Evolutionary conservation across 2,888 invertebrate species (phyloP), one percentile per base, ranked within the genome.

Genomic region (Mesorhabditis spiculigera): DNA sequence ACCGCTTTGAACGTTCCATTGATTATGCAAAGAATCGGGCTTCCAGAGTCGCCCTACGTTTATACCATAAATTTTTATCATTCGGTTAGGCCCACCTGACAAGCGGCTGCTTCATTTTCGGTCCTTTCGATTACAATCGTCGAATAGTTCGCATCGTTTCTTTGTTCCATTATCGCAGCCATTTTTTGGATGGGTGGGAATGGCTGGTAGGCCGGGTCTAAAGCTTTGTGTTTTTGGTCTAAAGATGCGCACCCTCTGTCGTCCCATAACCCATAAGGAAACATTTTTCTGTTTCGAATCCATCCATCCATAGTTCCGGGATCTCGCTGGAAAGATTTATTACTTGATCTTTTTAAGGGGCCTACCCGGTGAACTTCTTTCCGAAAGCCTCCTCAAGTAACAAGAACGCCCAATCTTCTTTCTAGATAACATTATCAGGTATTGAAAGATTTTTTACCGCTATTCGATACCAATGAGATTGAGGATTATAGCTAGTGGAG

Each of bases 361-460:
- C 8, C n/a, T 50, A 13, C n/a, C 58, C 58, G 28, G 28, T 28
- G 28, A 28, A 28, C 28, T 28, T 28, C 28, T 28, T 28, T 28
- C 28, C 28, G 28, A 28, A 28, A 28, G 28, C 28, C 28, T 28
- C n/a, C n/a, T 50, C 58, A 10, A 50, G n/a, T 50, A 13, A n/a
- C 58, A 50, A 50, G n/a, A 50, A n/a, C n/a, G 58, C 58, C 58
- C 58, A 50, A 50, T 50, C 58, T 10, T 50, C 10, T 50, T 50
- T 50, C 58, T 50, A 50, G n/a, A 13, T 10, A 50, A 50, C 10
- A 13, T 50, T 10, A 50, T 50, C 10, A 50, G n/a, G 58, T 13
- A n/a, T 28, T 28, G 28, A 28, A 28, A 28, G 28, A n/a, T 13
- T 13, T 50, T n/a, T 13, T 13, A 50, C 58, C 58, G 58, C 58